Evolutionary conservation across 1,140 invertebrate genomes (phyloP), one percentile per base, ranked within the genome.

Genomic region (Danaus melanippus): DNA sequence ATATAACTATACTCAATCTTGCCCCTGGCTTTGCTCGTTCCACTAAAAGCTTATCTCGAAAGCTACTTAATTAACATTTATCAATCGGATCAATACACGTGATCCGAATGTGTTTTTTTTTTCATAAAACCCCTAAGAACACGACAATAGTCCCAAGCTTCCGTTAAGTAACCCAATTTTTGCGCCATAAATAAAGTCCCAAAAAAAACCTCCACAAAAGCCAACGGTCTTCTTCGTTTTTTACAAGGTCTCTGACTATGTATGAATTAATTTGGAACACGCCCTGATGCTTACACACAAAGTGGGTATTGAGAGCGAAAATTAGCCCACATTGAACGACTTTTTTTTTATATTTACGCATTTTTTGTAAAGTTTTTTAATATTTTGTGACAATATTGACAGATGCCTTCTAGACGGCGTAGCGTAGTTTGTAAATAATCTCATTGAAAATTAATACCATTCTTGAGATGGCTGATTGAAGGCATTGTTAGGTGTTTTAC

Each of bases 91-190:
- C 21, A 32, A 32, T 7, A 64, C 62, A 68, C 58, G 63, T 53
- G 61, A 59, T 49, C 12, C 12, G 48, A 46, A 21, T 42, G 12
- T 21, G 32, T 62, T 55, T 66, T 67, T 66, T 67, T 58, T 11
- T 39, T 40, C 46, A 17, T 41, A 66, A 61, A 53, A 57, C 57
- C 64, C 68, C 67, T 57, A 60, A 68, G 68, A 64, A 57, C 62
- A 83, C 15, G 15, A 15, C 79, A 85, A 83, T 76, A 57, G 74
- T 10, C 42, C 56, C 64, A 50, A 49, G 78, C 79, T 84, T 68
- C 83, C 80, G 80, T 80, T 86, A 86, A 86, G 83, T 83, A 84
- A 86, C 80, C 83, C 76, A 86, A 86, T 86, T 84, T 81, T 81
- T 83, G 67, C 80, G 77, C 83, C 79, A 77, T 84, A 84, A 84